A percentile compares a stretch with the other conserved stretches of the same genome.
phyloP scores from a whole-genome alignment of 2,888 invertebrate species.

The Trissolcus japonicus region DNA sequence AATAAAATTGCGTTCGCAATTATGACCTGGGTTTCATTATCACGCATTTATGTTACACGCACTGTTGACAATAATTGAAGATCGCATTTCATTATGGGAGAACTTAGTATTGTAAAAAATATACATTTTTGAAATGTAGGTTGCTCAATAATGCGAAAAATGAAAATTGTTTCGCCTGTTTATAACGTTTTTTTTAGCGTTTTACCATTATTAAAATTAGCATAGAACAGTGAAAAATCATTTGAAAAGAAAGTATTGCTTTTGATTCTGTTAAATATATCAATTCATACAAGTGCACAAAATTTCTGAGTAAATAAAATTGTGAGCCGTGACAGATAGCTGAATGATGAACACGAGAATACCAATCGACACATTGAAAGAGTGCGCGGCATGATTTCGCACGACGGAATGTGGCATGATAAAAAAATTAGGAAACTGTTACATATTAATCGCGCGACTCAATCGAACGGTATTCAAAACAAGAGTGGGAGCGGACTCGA shows the following conservation, averaged over 20 bases:
- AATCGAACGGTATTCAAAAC: slow-evolving; percentile 44
- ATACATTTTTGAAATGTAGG: neutral
- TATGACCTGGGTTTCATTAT: neutral
- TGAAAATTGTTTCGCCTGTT: too few species aligned
- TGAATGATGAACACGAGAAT: slow-evolving; percentile 6
- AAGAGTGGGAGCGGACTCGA: slow-evolving; percentile 24
- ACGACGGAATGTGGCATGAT: slow-evolving; percentile 17
- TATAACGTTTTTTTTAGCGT: too few species aligned
- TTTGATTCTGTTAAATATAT: slow-evolving; percentile 1
- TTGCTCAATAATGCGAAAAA: too few species aligned
- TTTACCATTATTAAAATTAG: too few species aligned
- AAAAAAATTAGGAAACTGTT: slow-evolving; percentile 44
- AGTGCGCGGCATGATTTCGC: slow-evolving; percentile 9
- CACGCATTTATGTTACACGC: neutral
- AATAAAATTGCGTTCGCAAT: neutral
- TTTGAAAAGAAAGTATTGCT: too few species aligned
- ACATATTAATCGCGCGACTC: slow-evolving; percentile 37
- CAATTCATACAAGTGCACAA: too few species aligned
- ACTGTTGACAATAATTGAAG: neutral
- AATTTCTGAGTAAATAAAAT: too few species aligned
- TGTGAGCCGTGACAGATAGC: neutral
- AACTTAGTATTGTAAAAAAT: neutral
- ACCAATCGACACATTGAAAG: slow-evolving; percentile 2
- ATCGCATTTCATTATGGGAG: too few species aligned
- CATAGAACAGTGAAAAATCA: too few species aligned